A percentile compares a stretch with the other conserved stretches of the same genome.
phyloP scores from a whole-genome alignment of 2,888 invertebrate species.

The Eupithecia dodoneata region DNA sequence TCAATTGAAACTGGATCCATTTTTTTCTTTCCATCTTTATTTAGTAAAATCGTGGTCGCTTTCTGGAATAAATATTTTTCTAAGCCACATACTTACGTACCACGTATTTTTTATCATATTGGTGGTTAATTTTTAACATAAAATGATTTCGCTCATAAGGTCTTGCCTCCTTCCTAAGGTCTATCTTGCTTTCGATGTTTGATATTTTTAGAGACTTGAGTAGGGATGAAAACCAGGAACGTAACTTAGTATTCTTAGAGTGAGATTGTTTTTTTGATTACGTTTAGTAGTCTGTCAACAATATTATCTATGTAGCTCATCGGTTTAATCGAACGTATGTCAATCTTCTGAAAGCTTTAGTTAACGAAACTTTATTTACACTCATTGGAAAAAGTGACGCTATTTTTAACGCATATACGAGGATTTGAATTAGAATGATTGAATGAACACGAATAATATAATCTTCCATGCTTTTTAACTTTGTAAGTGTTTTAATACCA shows the following conservation, averaged over 20 bases:
- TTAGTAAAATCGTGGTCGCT: neutral
- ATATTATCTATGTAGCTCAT: constrained; percentile 11
- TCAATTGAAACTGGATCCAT: neutral
- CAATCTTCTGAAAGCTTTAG: constrained; percentile 17
- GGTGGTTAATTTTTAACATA: no score
- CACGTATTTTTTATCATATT: no score
- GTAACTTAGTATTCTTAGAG: neutral
- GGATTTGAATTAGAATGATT: neutral
- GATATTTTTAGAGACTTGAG: neutral
- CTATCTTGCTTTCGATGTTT: neutral
- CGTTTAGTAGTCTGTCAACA: neutral
- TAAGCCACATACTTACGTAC: no score
- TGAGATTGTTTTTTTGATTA: neutral
- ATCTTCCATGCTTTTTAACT: neutral
- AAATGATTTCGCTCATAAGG: neutral
- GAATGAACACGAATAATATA: neutral
- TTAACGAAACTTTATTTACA: constrained; percentile 21
- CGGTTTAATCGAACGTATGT: constrained; percentile 11
- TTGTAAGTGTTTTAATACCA: neutral
- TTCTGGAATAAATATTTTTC: no score
- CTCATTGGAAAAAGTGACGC: neutral
- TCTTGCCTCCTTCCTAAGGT: neutral
- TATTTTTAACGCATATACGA: neutral
- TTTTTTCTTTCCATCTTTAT: neutral
- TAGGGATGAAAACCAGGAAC: neutral